Base-by-base conservation (phyloP, 2,888 invertebrate genomes). In the Fragum sueziense region DNA sequence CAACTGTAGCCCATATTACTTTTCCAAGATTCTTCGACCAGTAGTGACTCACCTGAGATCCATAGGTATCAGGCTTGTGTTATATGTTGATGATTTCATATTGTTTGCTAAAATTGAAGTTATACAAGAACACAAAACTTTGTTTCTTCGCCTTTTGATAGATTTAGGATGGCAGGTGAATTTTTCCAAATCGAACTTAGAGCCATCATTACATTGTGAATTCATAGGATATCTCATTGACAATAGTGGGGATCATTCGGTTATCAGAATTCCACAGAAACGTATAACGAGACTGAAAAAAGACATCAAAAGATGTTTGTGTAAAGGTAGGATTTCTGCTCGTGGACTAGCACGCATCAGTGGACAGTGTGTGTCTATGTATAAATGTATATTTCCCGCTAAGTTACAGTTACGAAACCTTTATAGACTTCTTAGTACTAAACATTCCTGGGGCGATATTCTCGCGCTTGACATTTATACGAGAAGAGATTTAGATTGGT, bases 281-380 rank as follows among this genome's bases (percentile, higher is more conserved):
- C 27, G 51, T 6, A 51, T 73, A 14, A n/a, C 20, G 27, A 72
- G 62, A n/a, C 52, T 73, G 9, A 72, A 72, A 41, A 33, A 25
- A 25, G 34, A 33, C 25, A 72, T 72, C 17, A 33, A 41, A 25
- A 72, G 47, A 62, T 33, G n/a, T 25, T 27, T 72, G 17, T 25
- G 51, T 68, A n/a, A 31, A 34, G 74, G 67, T 27, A 41, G 22
- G 9, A 20, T 67, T 67, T 9, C 65, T 6, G 65, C 65, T 33
- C 7, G 61, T 9, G 14, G 9, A 14, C 41, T 33, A 41, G 74
- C 74, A 17, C 4, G 68, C 3, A 34, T 68, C 4, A 57, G 57
- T n/a, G 68, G 74, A 7, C 67, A 74, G 41, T 74, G 74, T 54
- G 33, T 74, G 1, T 67, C 74, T 20, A 68, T 74, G 54, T 22